Evolutionary conservation across 2,888 invertebrate genomes (phyloP), one percentile per base, ranked within the genome.

Genomic region (Marasmarcha lunaedactyla): DNA sequence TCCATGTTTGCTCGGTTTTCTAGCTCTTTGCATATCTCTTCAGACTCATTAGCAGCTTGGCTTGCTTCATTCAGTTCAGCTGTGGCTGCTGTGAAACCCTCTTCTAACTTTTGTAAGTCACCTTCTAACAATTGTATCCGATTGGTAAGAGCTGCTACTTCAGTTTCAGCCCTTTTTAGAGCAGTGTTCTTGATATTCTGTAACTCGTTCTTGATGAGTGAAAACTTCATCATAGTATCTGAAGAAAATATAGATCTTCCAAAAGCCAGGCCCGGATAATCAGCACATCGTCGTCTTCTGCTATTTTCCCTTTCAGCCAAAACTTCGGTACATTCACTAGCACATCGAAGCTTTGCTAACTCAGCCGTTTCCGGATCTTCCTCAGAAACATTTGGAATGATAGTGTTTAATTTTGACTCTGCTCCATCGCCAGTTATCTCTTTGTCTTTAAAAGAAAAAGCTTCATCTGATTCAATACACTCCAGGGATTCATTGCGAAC

Each of bases 1-100:
- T 99, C 99, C 93, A 97, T 95, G 86, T 96, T 97, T 84, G 95
- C 93, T 85, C 98, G 91, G 87, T 97, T 98, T 88, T 98, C 98
- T 87, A 99, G 88, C 69, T 96, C 95, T 91, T 97, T 95, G 85
- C 97, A 92, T 89, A 95, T 94, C 90, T 98, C 97, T 92, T 98
- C 98, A 77, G 97, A 98, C 87, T 99, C 99, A 89, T 99, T 99
- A 72, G 99, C 99, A 61, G 98, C 97, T 85, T 97, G 97, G 66
- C 98, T 97, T 64, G 99, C 98, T 88, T 99, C 98, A 56, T 98
- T 95, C 81, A 99, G 88, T 88, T 99, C 99, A 72, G 94, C 92
- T 72, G 97, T 97, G 85, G 98, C 98, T 64, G 96, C 94, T 76
- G 95, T 94, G 74, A 98, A 90, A 85, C 98, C 94, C 86, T 97